These are phyloP conservation scores for Caprella mutica DNA, from an alignment of 2,888 invertebrate genomes.

Conservation along the genomic window DNA sequence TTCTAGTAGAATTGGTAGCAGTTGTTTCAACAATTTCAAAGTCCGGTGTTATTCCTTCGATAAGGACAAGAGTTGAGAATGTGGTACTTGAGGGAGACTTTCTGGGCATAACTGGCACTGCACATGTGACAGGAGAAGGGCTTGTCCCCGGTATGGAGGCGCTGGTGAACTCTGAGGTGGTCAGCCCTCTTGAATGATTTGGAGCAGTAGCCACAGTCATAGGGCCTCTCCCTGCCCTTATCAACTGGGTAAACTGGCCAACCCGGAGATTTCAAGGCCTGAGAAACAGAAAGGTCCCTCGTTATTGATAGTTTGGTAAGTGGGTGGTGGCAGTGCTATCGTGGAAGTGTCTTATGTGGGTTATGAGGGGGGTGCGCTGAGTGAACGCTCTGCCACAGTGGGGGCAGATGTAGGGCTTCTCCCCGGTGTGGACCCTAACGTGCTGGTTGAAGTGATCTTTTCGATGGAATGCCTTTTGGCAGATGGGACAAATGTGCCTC, in stretches of 20 bases:
- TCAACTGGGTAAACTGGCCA: neutral
- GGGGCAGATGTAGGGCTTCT: slow-evolving; percentile 29
- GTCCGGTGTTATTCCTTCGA: no score
- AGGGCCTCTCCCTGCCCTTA: neutral
- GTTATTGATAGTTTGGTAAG: no score
- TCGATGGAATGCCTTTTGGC: slow-evolving; percentile 28
- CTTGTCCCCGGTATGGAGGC: slow-evolving; percentile 26
- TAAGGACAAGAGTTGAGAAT: slow-evolving; percentile 10
- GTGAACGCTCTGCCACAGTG: slow-evolving; percentile 27
- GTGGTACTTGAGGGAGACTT: slow-evolving; percentile 23
- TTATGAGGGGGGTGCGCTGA: slow-evolving; percentile 29
- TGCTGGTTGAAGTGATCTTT: slow-evolving; percentile 30
- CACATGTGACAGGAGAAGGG: slow-evolving; percentile 24
- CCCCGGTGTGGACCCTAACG: slow-evolving; percentile 31
- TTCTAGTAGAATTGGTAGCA: neutral
- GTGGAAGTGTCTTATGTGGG: slow-evolving; percentile 17
- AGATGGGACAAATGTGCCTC: slow-evolving; percentile 25
- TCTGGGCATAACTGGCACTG: slow-evolving; percentile 17
- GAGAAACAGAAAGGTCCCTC: neutral
- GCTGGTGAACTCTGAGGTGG: slow-evolving; percentile 24
- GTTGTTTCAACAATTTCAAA: no score
- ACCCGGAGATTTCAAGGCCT: neutral
- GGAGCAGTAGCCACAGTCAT: slow-evolving; percentile 4
- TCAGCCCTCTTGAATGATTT: slow-evolving; percentile 23
- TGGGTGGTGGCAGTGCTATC: neutral